These are phyloP conservation scores for Leptinotarsa haldemani DNA, from an alignment of 2,888 invertebrate genomes.

Conservation along the genomic window DNA sequence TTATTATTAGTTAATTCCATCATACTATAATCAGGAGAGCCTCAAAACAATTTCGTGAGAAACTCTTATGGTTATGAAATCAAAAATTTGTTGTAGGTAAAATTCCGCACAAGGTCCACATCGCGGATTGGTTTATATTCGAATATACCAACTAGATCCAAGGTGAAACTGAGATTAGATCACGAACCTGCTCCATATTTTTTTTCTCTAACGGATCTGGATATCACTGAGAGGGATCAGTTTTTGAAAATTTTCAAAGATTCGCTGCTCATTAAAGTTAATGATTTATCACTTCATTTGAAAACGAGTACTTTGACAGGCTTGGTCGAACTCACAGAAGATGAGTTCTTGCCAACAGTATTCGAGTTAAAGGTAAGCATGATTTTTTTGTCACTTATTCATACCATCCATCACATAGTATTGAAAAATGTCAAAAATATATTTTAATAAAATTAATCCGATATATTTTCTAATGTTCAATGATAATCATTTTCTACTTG, in stretches of 20 bases:
- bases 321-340: not conserved
- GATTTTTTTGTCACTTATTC: no score
- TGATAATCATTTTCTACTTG: no score
- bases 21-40: no score
- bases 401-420: no score
- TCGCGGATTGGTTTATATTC: not conserved
- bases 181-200: not conserved
- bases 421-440: no score
- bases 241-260: conserved; percentile 8
- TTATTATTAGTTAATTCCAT: no score
- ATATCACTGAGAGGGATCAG: not conserved
- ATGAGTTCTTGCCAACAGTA: conserved; percentile 9
- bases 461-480: no score
- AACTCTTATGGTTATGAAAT: no score
- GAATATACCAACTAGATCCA: not conserved
- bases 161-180: conserved; percentile 20
- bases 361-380: not conserved
- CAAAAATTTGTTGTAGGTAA: not conserved
- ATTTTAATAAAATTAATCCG: no score
- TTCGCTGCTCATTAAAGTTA: not conserved
- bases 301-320: conserved; percentile 6
- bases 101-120: not conserved
- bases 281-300: conserved; percentile 10
- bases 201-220: not conserved
- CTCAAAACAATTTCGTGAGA: no score